Percentiles rank a stretch among this genome's conserved stretches.
Conservation (phyloP, 2,888 invertebrate species). For the Sycophila texana region DNA sequence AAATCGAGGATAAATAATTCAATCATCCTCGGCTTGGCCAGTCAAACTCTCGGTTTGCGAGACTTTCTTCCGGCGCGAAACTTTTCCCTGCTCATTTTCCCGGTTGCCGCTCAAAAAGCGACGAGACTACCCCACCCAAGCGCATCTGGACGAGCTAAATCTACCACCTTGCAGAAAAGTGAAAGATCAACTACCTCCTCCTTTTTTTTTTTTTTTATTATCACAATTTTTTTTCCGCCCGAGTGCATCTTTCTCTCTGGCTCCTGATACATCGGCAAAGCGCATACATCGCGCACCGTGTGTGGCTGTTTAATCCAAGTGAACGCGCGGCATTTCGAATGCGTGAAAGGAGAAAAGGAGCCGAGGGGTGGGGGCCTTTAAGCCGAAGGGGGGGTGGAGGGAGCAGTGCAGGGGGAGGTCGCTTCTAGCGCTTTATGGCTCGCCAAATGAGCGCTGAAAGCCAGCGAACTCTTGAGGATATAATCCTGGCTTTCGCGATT, state of each 20-base stretch:
- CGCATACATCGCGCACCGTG: constrained; percentile 24
- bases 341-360: constrained; percentile 50
- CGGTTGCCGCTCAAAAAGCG: not conserved
- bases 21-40: not conserved
- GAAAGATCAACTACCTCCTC: not conserved
- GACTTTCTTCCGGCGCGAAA: not conserved
- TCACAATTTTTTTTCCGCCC: constrained; percentile 38
- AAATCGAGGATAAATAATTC: too few species aligned
- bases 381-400: constrained; percentile 48
- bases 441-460: constrained; percentile 71
- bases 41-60: not conserved
- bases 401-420: constrained; percentile 44
- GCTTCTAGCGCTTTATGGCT: constrained; percentile 63
- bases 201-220: constrained; percentile 34
- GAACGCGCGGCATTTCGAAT: constrained; percentile 42
- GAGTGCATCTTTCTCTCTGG: constrained; percentile 11
- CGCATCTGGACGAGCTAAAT: not conserved
- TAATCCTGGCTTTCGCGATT: constrained; percentile 69
- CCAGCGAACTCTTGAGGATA: constrained; percentile 72
- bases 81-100: not conserved
- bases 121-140: not conserved
- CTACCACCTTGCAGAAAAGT: not conserved
- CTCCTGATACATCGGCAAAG: not conserved
- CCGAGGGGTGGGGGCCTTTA: constrained; percentile 48
- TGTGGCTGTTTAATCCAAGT: constrained; percentile 53